Evolutionary conservation across 2,113 vertebrate genomes (phyloP).

Genomic region (Pterocles burchelli): DNA sequence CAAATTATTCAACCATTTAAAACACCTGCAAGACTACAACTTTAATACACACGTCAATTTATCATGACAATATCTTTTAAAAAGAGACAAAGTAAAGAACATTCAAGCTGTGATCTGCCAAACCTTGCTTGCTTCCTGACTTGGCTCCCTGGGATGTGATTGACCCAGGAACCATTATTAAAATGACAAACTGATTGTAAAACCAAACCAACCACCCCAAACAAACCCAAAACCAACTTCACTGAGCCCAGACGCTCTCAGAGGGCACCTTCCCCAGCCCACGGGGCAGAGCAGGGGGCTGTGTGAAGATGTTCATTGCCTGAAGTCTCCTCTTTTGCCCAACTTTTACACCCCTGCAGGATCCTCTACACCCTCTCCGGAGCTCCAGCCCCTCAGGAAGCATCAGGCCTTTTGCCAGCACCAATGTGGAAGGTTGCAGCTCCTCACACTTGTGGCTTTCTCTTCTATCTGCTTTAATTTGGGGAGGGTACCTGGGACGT

Average conservation of each 20-base stretch:
- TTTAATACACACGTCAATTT: neutral
- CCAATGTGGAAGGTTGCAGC: accelerated
- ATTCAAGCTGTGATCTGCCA: neutral
- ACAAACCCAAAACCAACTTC: neutral
- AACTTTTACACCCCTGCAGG: accelerated
- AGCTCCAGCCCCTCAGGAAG: neutral
- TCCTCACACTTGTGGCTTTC: neutral
- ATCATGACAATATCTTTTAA: neutral
- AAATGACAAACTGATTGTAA: neutral
- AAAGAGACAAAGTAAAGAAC: neutral
- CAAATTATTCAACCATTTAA: neutral
- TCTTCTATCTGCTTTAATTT: neutral
- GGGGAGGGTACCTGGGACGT: accelerated
- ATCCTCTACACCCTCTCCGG: neutral
- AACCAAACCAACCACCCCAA: neutral
- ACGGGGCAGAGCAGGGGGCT: neutral
- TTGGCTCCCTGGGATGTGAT: neutral
- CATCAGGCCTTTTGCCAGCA: neutral
- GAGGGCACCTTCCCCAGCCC: neutral
- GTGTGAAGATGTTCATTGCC: neutral
- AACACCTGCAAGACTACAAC: neutral
- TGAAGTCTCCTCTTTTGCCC: neutral
- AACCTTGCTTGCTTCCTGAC: neutral
- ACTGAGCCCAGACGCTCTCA: neutral
- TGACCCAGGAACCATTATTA: neutral